Evolutionary conservation across 2,888 invertebrate species (phyloP).

Genomic region (Protophormia terraenovae): DNA sequence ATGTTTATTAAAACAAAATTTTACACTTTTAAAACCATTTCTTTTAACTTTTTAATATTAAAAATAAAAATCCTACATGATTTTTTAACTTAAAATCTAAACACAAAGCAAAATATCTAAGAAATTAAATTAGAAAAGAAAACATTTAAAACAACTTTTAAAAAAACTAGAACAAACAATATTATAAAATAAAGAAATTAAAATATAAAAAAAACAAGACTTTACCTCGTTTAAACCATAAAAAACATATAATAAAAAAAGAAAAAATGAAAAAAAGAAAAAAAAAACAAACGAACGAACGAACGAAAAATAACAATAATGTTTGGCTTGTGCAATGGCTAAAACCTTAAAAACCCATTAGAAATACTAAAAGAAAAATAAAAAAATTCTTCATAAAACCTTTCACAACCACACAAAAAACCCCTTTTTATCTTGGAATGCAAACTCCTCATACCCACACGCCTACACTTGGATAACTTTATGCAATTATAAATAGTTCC

Average conservation of each 20-base stretch:
- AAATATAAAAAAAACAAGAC: constrained; percentile 33
- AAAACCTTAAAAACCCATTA: constrained; percentile 55
- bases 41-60: no score
- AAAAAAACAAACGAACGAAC: neutral
- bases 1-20: no score
- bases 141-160: neutral
- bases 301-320: neutral
- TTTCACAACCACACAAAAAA: neutral
- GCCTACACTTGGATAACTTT: neutral
- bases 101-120: neutral
- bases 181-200: constrained; percentile 33
- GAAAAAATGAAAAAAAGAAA: neutral
- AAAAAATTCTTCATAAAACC: neutral
- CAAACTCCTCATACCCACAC: neutral
- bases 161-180: constrained; percentile 25
- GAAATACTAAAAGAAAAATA: constrained; percentile 17
- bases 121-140: neutral
- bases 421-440: neutral
- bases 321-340: constrained; percentile 41
- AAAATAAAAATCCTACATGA: neutral
- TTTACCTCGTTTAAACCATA: constrained; percentile 51
- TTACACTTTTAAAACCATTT: no score
- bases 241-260: constrained; percentile 25
- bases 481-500: constrained; percentile 28
- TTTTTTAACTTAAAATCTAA: neutral